phyloP scores from a whole-genome alignment of 2,797 vertebrate species.

The Loris lydekkerianus region DNA sequence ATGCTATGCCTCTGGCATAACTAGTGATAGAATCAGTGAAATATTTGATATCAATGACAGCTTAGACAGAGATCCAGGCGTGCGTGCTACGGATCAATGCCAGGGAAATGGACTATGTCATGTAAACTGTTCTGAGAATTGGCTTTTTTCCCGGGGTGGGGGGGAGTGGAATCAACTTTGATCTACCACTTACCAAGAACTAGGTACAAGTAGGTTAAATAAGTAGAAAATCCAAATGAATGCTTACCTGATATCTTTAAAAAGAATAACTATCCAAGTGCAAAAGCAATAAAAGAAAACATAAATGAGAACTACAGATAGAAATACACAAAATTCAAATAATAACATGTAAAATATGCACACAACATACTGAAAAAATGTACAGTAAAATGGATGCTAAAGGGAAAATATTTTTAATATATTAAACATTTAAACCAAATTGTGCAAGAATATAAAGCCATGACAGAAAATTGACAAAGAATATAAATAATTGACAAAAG shows the following conservation, averaged over 20 bases:
- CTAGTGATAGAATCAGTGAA: neutral
- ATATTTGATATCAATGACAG: neutral
- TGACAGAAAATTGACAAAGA: neutral
- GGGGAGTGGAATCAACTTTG: neutral
- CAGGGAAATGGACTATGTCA: neutral
- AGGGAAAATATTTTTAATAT: slow-evolving; percentile 8
- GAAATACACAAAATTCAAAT: neutral
- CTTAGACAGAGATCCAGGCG: neutral
- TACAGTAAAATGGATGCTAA: neutral
- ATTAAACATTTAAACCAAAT: neutral
- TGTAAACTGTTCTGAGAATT: neutral
- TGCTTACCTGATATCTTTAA: neutral
- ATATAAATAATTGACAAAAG: neutral
- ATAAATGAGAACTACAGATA: neutral
- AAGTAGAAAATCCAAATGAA: slow-evolving; percentile 14
- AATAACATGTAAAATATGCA: neutral
- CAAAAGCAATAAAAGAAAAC: slow-evolving; percentile 13
- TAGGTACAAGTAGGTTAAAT: neutral
- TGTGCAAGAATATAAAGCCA: slow-evolving; percentile 34
- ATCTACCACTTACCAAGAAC: neutral
- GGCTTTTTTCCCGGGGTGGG: neutral
- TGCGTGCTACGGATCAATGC: neutral
- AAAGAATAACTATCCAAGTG: neutral
- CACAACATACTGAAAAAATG: neutral
- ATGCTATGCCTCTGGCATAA: neutral